Base-by-base conservation (phyloP, 2,113 vertebrate genomes). In the Eulemur macaco region DNA sequence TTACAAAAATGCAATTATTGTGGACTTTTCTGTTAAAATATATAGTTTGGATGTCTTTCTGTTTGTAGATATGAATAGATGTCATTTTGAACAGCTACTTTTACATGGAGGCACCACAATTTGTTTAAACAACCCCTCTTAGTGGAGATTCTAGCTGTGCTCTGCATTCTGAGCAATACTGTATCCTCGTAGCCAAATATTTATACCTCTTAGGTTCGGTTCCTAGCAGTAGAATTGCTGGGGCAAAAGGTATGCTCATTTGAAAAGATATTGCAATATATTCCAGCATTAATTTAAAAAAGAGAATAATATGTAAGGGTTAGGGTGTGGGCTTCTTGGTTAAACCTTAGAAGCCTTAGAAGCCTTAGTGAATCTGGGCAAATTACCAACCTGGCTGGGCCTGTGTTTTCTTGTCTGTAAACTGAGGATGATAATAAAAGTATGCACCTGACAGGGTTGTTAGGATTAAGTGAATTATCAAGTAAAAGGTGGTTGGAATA, bases 361-460 rank as follows among this genome's bases (percentile, higher is more conserved):
- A 37, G 73, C 39, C 27, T 88, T 20, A 42, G 42, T 56, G 27
- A 60, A 54, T 74, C 85, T 91, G 21, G 52, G 25, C 15, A 39
- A 87, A 52, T 50, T 2, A 56, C 31, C 52, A 47, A 74, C 10
- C 29, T 76, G 39, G 12, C 37, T 81, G 89, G 39, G 80, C 37
- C 58, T 96, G 71, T 47, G 39, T 91, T 31, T 94, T 23, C 37
- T 50, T 8, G 34, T 39, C 39, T 63, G 13, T 89, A 34, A 52
- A 91, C 73, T 25, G 73, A 52, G 42, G 47, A 42, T 47, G 54
- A 52, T 5, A 25, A 60, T 54, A 27, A 18, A 6, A 37, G 12
- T 5, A 27, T 39, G 52, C 17, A 9, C 39, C 73, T 82, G 8
- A 3, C 4, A 3, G 56, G 10, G n/a, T 3, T 64, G 10, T 58